Conservation (phyloP, 1,140 invertebrate species). For the Phenacoccus solenopsis region DNA sequence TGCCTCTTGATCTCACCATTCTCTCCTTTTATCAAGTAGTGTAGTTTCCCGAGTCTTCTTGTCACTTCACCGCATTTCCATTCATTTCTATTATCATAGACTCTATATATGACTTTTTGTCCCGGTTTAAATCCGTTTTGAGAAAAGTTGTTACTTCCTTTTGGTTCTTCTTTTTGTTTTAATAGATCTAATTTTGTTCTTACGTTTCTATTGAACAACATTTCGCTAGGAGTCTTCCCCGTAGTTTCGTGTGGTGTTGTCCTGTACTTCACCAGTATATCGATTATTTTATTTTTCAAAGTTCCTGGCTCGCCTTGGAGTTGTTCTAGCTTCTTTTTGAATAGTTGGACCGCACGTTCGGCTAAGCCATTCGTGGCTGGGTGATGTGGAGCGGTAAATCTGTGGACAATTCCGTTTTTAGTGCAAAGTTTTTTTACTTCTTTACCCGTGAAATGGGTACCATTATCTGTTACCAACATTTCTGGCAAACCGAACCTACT, state of each 20-base stretch:
- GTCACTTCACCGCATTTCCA: too few relatives aligned
- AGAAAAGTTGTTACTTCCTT: too few relatives aligned
- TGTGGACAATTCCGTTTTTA: too few relatives aligned
- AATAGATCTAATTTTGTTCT: background rate
- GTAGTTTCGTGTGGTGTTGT: conserved; percentile 12
- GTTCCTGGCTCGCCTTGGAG: background rate
- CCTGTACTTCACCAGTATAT: conserved; percentile 16
- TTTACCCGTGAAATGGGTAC: background rate
- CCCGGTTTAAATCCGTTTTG: too few relatives aligned
- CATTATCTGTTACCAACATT: background rate
- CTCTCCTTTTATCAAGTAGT: too few relatives aligned
- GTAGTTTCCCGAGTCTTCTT: too few relatives aligned
- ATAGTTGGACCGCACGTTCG: conserved; percentile 32
- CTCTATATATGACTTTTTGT: too few relatives aligned
- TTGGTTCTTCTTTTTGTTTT: too few relatives aligned
- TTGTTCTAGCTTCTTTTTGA: conserved; percentile 32
- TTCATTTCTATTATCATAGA: too few relatives aligned
- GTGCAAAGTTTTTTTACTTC: too few relatives aligned
- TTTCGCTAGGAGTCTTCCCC: conserved; percentile 22
- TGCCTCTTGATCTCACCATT: too few relatives aligned
- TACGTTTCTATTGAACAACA: conserved; percentile 22
- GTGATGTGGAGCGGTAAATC: conserved; percentile 23
- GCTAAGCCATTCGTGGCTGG: conserved; percentile 29
- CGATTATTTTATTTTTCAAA: background rate
- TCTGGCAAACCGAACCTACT: background rate